Conservation (phyloP, 2,888 invertebrate genomes). For the Caenorhabditis uteleia region DNA sequence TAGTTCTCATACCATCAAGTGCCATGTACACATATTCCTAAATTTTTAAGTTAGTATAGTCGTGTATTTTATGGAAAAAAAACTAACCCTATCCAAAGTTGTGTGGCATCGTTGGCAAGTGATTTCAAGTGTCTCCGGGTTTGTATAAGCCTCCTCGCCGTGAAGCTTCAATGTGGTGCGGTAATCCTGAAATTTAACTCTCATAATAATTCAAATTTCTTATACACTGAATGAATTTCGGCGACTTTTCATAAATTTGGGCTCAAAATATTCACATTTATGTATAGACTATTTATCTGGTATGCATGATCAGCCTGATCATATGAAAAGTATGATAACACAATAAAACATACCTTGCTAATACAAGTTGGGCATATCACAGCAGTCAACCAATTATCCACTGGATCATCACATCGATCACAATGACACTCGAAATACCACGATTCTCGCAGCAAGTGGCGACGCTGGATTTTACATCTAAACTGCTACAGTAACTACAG, state of each 20-base stretch:
- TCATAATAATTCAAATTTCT: conserved; percentile 2
- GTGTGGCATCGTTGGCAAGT: conserved; percentile 26
- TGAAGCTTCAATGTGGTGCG: conserved; percentile 31
- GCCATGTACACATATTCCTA: conserved; percentile 30
- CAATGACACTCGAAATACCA: conserved; percentile 69
- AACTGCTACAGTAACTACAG: not conserved
- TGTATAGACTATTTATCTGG: too few species aligned
- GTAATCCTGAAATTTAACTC: conserved; percentile 3
- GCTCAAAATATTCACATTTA: too few species aligned
- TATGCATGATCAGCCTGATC: too few species aligned
- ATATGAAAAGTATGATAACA: not conserved
- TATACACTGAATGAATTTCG: not conserved
- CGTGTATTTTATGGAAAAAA: not conserved
- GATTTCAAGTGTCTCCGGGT: conserved; percentile 27
- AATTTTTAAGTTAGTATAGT: too few species aligned
- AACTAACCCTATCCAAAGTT: conserved; percentile 17
- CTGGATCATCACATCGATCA: conserved; percentile 62
- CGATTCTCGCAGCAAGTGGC: conserved; percentile 62
- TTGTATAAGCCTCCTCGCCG: conserved; percentile 31
- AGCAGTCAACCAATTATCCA: conserved; percentile 63
- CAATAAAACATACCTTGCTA: conserved; percentile 15
- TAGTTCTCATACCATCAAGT: conserved; percentile 32
- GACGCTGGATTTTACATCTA: conserved; percentile 55
- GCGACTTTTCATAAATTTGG: too few species aligned
- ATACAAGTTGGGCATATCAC: conserved; percentile 61